Base-by-base conservation (phyloP, 2,797 vertebrate species). In the Myotis daubentonii region DNA sequence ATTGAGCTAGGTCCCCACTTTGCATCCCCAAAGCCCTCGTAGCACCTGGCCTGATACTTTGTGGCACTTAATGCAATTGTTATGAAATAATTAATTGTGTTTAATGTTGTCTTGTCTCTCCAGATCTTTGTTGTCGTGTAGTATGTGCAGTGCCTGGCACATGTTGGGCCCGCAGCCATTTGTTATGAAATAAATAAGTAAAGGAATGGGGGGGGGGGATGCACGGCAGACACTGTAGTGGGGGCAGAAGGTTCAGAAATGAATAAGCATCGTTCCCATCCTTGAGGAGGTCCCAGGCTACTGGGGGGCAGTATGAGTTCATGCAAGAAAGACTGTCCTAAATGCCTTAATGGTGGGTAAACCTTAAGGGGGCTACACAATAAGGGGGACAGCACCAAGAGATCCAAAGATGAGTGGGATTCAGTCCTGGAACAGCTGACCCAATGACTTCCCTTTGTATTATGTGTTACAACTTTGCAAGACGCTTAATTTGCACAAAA, bases 111-210 rank as follows among this genome's bases (percentile, higher is more conserved):
- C 68, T 65, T 33, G 13, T 85, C 72, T 81, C 55, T 92, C 66
- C 17, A 60, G 51, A 79, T 62, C 16, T 95, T 72, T 36, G 57
- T 75, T 80, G 16, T 91, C 17, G 49, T 23, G 13, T 2, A 28
- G 62, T 47, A n/a, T 49, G 51, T 23, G 57, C 13, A 1, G 60
- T 71, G 36, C 22, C 57, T 60, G 33, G 53, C 55, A 33, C 87
- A 8, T 13, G n/a, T 65, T 78, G 71, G 91, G 72, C 41, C 28
- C 44, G 51, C 80, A 44, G 81, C 38, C 81, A 70, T 95, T 92
- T 80, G 38, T 84, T 88, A 79, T 22, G 76, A 92, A 94, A 80
- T 75, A 70, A 68, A 68, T n/a, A 66, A 75, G 23, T 10, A 36
- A 95, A 89, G 62, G 80, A 65, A 65, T 36, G 17, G 76, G 60